Evolutionary conservation across 2,888 invertebrate species (phyloP).

Genomic region (Synanthedon myopaeformis): DNA sequence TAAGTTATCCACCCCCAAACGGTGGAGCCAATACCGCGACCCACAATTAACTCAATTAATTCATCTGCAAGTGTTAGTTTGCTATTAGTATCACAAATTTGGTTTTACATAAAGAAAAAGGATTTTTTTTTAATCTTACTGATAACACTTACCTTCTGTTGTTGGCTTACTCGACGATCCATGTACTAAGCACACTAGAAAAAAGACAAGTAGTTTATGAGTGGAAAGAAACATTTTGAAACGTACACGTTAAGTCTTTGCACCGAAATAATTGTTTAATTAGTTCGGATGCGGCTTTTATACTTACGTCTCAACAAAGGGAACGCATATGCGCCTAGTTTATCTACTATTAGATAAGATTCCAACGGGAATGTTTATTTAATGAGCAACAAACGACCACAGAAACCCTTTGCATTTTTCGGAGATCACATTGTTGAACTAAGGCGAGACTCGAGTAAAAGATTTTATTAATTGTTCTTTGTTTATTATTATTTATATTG

Average conservation of each 20-base stretch:
- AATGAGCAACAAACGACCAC: slow-evolving; percentile 47
- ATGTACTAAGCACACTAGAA: slow-evolving; percentile 30
- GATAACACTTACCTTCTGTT: slow-evolving; percentile 33
- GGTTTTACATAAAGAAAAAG: background rate
- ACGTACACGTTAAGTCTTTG: slow-evolving; percentile 16
- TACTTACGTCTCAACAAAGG: slow-evolving; percentile 30
- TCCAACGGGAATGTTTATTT: slow-evolving; percentile 59
- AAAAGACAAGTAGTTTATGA: slow-evolving; percentile 23
- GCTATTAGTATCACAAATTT: background rate
- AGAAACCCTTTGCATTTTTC: slow-evolving; percentile 35
- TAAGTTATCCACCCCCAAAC: slow-evolving; percentile 61
- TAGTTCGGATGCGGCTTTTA: slow-evolving; percentile 35
- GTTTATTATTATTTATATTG: too few species aligned
- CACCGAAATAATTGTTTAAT: slow-evolving; percentile 44
- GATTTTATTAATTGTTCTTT: background rate
- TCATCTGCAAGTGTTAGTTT: slow-evolving; percentile 39
- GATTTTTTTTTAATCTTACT: background rate
- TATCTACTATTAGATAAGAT: slow-evolving; percentile 55
- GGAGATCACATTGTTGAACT: slow-evolving; percentile 1
- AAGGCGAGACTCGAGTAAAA: background rate
- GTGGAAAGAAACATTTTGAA: slow-evolving; percentile 28
- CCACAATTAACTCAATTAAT: slow-evolving; percentile 19
- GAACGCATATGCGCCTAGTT: slow-evolving; percentile 20
- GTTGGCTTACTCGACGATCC: slow-evolving; percentile 38
- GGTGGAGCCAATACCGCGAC: slow-evolving; percentile 46